Base-by-base conservation (phyloP, 2,888 invertebrate species). In the Tetranychus piercei region DNA sequence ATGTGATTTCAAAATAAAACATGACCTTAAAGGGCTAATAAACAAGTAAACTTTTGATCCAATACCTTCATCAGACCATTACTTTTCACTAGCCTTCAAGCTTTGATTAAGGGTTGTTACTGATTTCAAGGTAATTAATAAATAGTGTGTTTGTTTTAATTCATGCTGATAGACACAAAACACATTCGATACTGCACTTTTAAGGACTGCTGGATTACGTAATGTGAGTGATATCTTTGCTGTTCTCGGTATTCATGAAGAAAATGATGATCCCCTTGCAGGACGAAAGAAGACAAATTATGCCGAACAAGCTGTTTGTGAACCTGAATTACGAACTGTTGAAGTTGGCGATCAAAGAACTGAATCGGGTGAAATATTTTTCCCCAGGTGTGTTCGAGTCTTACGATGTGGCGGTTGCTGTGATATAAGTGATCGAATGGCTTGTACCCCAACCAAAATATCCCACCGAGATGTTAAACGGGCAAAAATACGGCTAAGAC, bases 351-450 rank as follows among this genome's bases (percentile, higher is more conserved):
- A 44, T 22, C 20, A 69, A 20, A n/a, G 20, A 9, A 22, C 15
- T 65, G 23, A 23, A 9, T 20, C 22, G 1, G 64, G 44, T 9
- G 45, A 45, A 22, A 20, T 55, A 9, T 64, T 55, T 18, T 73
- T 73, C 22, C 73, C 73, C 15, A 55, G 45, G 9, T 73, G 73
- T 44, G 73, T 73, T 8, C 55, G 73, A 65, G 73, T 73, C n/a
- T 8, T 20, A 9, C 5, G 73, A 65, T 73, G 73, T 73, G 73
- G 73, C 9, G 73, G 73, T n/a, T 73, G 73, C 23, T 73, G 73
- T 44, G 71, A 44, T 34, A 23, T 73, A 3, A 64, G 22, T 15
- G 73, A 55, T 20, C 22, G 45, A 55, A 65, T 73, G 73, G 73
- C 45, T n/a, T 73, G 73, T 44, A 44, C 44, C 11, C 73, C 73